Evolutionary conservation across 1,140 invertebrate genomes (phyloP).

Genomic region (Neodiprion lecontei): DNA sequence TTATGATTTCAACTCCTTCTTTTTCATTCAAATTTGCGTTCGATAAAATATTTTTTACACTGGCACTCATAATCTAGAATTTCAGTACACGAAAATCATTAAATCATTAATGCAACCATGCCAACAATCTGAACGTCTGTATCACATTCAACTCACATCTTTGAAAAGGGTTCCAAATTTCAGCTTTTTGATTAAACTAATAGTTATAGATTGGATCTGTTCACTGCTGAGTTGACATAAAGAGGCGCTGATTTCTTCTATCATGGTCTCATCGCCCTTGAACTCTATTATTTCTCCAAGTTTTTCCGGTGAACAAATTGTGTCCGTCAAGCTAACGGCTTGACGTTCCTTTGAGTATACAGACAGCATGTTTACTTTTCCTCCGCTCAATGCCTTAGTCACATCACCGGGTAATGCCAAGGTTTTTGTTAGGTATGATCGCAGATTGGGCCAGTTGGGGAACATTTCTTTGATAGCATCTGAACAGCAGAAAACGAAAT

Average conservation of each 20-base stretch:
- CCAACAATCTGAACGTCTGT: background rate
- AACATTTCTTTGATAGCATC: conserved; percentile 53
- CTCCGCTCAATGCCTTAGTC: conserved; percentile 40
- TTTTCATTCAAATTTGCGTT: conserved; percentile 61
- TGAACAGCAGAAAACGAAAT: conserved; percentile 27
- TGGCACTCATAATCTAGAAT: conserved; percentile 51
- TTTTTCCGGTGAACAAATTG: conserved; percentile 50
- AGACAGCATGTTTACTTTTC: conserved; percentile 55
- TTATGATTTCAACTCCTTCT: conserved; percentile 57
- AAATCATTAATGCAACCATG: background rate
- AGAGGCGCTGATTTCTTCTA: conserved; percentile 51
- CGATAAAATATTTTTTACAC: conserved; percentile 59
- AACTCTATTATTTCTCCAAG: conserved; percentile 48
- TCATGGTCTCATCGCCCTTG: conserved; percentile 37
- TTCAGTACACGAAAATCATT: conserved; percentile 5
- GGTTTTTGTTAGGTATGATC: conserved; percentile 44
- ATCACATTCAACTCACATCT: conserved; percentile 48
- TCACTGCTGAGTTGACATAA: conserved; percentile 59
- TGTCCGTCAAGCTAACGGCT: conserved; percentile 48
- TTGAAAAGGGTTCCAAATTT: conserved; percentile 62
- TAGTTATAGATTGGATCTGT: conserved; percentile 53
- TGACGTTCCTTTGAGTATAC: conserved; percentile 49
- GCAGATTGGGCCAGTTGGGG: conserved; percentile 51
- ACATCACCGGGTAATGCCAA: conserved; percentile 41
- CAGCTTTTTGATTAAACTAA: conserved; percentile 59